Evolutionary conservation across 2,797 vertebrate species (phyloP), one percentile per base, ranked within the genome.

Genomic region (Hoplostethus mediterraneus): DNA sequence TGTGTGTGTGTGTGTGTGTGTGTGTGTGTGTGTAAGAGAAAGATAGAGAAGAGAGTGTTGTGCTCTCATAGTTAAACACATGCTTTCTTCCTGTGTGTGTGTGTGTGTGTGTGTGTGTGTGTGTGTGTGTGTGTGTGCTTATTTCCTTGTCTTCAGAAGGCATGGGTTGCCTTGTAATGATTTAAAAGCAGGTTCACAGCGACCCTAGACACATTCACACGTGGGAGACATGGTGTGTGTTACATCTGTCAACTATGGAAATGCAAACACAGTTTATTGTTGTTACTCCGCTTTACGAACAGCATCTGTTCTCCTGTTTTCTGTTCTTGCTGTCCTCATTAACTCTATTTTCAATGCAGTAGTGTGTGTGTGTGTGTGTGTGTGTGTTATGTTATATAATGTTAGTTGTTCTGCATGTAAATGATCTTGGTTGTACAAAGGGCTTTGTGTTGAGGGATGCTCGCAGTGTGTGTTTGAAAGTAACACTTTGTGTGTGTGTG

Each of bases 361-460:
- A 11, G 45, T 30, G 47, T 63, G 25, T 64, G 69, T 48, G 6
- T 58, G 51, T 60, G 54, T 51, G 59, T 52, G 77, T 61, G 75
- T 62, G 70, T 76, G 71, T 87, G 57, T 80, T 14, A 71, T 80
- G 48, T 91, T 87, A 85, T 79, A 84, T 88, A 82, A 90, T 90
- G 79, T 86, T 71, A 83, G 86, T 88, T 87, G 87, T 89, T 89
- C 67, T 86, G 90, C 76, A 93, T 94, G 84, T 90, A 84, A 93
- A 93, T 89, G 81, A 88, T 90, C 82, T 78, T 30, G 63, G 67
- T 83, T 83, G 70, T 74, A 92, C 89, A 92, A 90, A 89, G 84
- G 83, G 79, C 89, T 90, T 92, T 92, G 90, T 92, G 87, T 86
- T 84, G 71, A 84, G 71, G 59, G 59, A 52, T 48, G 62, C 57